Base-by-base conservation (phyloP, 2,888 invertebrate species). In the Peribatodes rhomboidaria region DNA sequence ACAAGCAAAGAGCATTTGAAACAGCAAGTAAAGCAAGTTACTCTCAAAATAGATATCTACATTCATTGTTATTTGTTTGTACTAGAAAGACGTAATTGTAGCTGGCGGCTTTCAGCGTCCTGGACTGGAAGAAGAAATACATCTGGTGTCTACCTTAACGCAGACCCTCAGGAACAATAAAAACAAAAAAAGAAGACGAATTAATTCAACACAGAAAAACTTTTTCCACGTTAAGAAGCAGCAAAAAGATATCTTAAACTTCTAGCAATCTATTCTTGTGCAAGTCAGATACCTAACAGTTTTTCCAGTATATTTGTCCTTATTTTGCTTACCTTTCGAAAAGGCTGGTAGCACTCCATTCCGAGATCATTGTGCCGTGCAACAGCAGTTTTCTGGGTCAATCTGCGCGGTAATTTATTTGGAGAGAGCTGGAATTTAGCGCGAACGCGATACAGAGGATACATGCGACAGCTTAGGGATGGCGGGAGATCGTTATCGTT, bases 361-460 rank as follows among this genome's bases (percentile, higher is more conserved):
- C 62, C 58, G 58, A 75, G 81, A 80, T 81, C 80, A 85, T 84
- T 84, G 84, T 84, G 80, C 76, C 78, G 76, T 71, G 74, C 75
- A 75, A 68, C 74, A 72, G 70, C 70, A 79, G 81, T 80, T 88
- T 88, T 88, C 84, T 87, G 77, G 89, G 89, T 88, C 89, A 90
- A 88, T 89, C 85, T 84, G 79, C 74, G 75, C 79, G 73, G 86
- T 86, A 86, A 87, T 89, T 89, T 87, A 86, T 89, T 87, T 87
- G 84, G 83, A 81, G 83, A 84, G 83, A 85, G 82, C 77, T 78
- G 78, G 78, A 81, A 81, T 82, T 81, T 60, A 53, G 47, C 59
- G 54, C 62, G 50, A 54, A 56, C 63, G 41, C 81, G 79, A 82
- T 82, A 82, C 75, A 72, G 69, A 64, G 74, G 44, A 65, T 53